Conservation (phyloP, 2,113 vertebrate genomes). For the Tupaia chinensis region DNA sequence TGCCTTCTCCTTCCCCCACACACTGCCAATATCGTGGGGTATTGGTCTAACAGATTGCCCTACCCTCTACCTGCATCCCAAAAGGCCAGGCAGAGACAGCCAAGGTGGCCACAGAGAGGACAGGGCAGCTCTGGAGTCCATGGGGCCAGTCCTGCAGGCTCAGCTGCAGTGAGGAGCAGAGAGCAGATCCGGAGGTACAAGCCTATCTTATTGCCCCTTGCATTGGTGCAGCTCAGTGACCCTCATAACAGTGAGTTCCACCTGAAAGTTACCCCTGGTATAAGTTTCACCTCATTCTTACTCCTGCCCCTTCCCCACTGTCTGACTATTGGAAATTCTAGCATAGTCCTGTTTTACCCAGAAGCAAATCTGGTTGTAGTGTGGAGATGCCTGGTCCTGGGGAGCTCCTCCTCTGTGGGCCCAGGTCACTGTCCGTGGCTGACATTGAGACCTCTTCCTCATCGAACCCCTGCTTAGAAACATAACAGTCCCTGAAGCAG, state of each 20-base stretch:
- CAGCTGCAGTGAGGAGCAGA: background rate
- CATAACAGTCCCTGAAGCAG: fast-evolving
- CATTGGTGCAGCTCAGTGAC: fast-evolving
- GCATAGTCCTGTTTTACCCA: no score
- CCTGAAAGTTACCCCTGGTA: background rate
- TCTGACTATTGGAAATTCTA: background rate
- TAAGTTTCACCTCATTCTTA: fast-evolving
- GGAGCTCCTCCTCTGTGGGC: background rate
- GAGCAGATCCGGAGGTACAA: fast-evolving
- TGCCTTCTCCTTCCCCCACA: background rate
- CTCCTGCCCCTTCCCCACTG: no score
- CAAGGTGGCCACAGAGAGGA: background rate
- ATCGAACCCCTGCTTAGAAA: background rate
- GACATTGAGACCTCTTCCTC: background rate
- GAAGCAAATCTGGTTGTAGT: fast-evolving
- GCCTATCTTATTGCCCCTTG: fast-evolving
- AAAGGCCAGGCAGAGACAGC: background rate
- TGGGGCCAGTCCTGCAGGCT: background rate
- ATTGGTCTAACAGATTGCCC: background rate
- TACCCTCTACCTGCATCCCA: background rate
- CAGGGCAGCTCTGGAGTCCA: fast-evolving
- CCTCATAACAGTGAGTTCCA: background rate
- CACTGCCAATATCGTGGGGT: background rate
- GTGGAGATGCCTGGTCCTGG: background rate
- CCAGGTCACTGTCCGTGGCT: background rate